Base-by-base conservation (phyloP, 2,888 invertebrate genomes). In the Cremastinae sp. region DNA sequence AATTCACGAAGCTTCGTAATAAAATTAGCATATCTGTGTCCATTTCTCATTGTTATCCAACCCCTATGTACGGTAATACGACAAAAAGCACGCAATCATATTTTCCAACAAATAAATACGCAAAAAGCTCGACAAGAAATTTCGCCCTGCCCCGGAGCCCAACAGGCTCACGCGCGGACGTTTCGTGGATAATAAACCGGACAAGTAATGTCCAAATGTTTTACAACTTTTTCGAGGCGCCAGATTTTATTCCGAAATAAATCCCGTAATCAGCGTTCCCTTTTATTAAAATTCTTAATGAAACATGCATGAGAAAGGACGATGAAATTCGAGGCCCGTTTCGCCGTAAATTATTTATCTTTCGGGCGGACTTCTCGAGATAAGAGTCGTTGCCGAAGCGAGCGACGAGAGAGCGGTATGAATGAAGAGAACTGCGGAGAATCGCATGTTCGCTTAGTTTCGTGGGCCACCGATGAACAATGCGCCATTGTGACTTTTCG, bases 51-150 rank as follows among this genome's bases (percentile, higher is more conserved):
- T 28, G 2, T 36, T 54, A 34, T 74, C n/a, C 45, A 54, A 56
- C 66, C 62, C 45, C 66, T 16, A 49, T 54, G 68, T 62, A 43
- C 68, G 65, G 45, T 36, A 66, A 56, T 49, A 51, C n/a, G n/a
- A 51, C 66, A 58, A 38, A 38, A 16, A 56, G 62, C 58, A 58
- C 66, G 66, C 68, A 56, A 68, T 75, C 51, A 56, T 75, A 75
- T 75, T 68, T 72, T 75, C 68, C 56, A 43, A 56, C 49, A 12
- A 43, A 54, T 20, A 22, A 8, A 14, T 34, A 14, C 28, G 70
- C n/a, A n/a, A n/a, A n/a, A 77, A 74, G 61, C 64, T 56, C 45
- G 18, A 9, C 12, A 14, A 38, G n/a, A n/a, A 8, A 18, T 41
- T 14, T 9, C 38, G n/a, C n/a, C n/a, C 10, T 8, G 49, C 20